Evolutionary conservation across 2,797 vertebrate genomes (phyloP), one percentile per base, ranked within the genome.

Genomic region (Cynodonichthys magdalenae): DNA sequence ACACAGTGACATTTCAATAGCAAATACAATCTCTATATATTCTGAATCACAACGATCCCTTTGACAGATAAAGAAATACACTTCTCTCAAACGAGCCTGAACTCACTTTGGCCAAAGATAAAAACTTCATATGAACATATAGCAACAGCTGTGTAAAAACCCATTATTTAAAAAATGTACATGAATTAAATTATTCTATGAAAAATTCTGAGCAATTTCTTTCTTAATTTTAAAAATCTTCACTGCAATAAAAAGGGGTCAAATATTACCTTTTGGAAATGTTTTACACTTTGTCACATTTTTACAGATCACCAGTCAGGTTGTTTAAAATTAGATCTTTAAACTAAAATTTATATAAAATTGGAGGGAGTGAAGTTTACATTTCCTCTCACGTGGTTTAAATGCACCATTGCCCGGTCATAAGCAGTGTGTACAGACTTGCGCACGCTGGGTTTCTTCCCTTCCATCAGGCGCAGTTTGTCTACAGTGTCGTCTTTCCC

Each of bases 341-440:
- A 20, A 74, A 64, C 56, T 66, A 60, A 72, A 70, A 49, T 76
- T 90, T 84, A 98, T 92, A 99, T 94, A 86, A 97, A 99, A 89
- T 73, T 90, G 81, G 96, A 94, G 0, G 95, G 92, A 34, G 94
- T 85, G 36, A 98, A 98, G 87, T 95, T 93, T 2, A 96, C 91
- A 66, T 96, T 94, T 39, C 95, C 94, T 81, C 94, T 94, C 59
- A 99, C 95, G 0, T 96, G 93, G 90, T 95, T 97, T 88, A 96
- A 89, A 87, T 99, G 97, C 5, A 94, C 92, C 93, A 98, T 97
- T 49, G 98, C 98, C 0, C 98, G 92, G 90, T 97, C 95, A 0
- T 98, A 99, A 0, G 98, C 98, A 73, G 94, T 95, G 91, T 98
- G 96, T 53, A 99, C 98, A 0, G 98, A 99, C 76, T 98, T 99